A percentile compares a stretch with the other conserved stretches of the same genome.
Evolutionary conservation across 2,888 invertebrate species (phyloP).

Genomic region (Ochropleura leucogaster): DNA sequence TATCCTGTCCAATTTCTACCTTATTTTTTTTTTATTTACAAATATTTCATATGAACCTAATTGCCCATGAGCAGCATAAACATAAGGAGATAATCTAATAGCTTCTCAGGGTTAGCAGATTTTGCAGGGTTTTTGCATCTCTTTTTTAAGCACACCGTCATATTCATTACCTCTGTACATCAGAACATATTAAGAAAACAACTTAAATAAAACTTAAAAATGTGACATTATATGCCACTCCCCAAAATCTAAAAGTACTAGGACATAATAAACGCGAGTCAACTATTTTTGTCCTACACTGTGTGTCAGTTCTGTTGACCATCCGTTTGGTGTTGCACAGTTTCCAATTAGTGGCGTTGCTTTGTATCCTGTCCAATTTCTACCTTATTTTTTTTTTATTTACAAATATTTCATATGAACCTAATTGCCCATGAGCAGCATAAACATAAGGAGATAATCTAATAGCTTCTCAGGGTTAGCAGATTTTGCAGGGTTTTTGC

Average conservation of each 20-base stretch:
- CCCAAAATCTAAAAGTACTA: background rate
- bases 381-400: slow-evolving; percentile 54
- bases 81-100: too few species aligned
- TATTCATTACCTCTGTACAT: background rate
- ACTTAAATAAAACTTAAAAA: background rate
- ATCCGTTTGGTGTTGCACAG: slow-evolving; percentile 74
- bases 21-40: slow-evolving; percentile 46
- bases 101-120: too few species aligned
- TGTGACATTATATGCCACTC: background rate
- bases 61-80: too few species aligned
- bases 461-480: too few species aligned
- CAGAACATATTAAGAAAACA: background rate
- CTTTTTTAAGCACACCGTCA: background rate
- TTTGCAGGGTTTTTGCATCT: background rate
- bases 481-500: background rate
- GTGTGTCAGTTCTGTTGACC: slow-evolving; percentile 74
- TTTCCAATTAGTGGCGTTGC: slow-evolving; percentile 82
- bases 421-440: too few species aligned
- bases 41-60: background rate
- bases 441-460: too few species aligned
- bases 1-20: slow-evolving; percentile 70
- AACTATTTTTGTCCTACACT: slow-evolving; percentile 30
- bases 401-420: slow-evolving; percentile 8
- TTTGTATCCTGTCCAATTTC: slow-evolving; percentile 75
- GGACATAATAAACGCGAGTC: slow-evolving; percentile 1